Evolutionary conservation across 1,140 invertebrate genomes (phyloP).

Genomic region (Atopsyche davidsoni): DNA sequence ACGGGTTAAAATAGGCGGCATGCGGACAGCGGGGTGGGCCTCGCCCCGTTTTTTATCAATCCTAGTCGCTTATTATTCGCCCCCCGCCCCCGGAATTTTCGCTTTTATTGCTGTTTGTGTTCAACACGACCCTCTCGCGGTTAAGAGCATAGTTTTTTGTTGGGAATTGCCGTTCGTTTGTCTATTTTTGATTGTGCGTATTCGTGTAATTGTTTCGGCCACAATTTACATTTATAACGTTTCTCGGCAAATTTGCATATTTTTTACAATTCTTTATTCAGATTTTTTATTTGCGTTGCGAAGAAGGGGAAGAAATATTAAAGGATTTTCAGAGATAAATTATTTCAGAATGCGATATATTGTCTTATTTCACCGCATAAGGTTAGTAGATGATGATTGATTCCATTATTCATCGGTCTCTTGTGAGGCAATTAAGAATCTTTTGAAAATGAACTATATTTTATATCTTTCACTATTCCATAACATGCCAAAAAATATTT

Average conservation of each 20-base stretch:
- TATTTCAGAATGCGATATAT: no score
- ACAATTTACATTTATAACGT: constrained; percentile 5
- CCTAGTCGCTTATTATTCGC: constrained; percentile 23
- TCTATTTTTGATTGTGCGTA: constrained; percentile 7
- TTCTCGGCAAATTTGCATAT: neutral
- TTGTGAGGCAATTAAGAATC: no score
- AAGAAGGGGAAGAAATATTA: neutral
- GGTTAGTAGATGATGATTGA: no score
- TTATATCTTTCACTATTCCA: no score
- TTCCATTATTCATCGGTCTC: no score
- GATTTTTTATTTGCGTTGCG: neutral
- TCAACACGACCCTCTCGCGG: constrained; percentile 13
- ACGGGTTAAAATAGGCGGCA: constrained; percentile 25
- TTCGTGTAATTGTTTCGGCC: constrained; percentile 6
- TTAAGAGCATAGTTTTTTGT: constrained; percentile 6
- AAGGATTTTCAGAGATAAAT: no score
- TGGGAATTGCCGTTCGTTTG: neutral
- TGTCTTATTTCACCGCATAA: no score
- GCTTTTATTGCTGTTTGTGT: constrained; percentile 18
- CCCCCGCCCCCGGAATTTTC: constrained; percentile 14
- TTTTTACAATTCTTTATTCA: constrained; percentile 3
- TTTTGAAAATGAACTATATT: no score
- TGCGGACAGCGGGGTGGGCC: constrained; percentile 8
- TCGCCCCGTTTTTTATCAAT: constrained; percentile 27
- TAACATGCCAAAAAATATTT: no score